phyloP scores from a whole-genome alignment of 2,888 invertebrate species.

The Amiota mariae region DNA sequence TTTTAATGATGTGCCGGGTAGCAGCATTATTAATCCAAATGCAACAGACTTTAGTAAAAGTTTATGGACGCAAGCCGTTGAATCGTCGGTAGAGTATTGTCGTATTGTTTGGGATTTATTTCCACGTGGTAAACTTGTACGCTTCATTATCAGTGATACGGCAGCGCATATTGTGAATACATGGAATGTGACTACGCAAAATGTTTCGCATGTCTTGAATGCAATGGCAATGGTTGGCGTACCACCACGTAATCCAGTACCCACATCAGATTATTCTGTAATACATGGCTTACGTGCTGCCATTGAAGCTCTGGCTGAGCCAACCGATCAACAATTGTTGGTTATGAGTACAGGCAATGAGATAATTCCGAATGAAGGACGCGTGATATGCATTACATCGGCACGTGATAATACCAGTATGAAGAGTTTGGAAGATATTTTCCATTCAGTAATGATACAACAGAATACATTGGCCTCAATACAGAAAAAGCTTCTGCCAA shows the following conservation, averaged over 20 bases:
- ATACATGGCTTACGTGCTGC: conserved; percentile 90
- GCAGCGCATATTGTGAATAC: conserved; percentile 88
- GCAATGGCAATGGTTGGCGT: conserved; percentile 87
- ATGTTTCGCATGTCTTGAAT: conserved; percentile 88
- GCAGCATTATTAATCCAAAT: neutral
- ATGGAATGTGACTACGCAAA: conserved; percentile 89
- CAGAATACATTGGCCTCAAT: conserved; percentile 84
- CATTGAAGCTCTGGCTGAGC: conserved; percentile 87
- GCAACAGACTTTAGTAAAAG: conserved; percentile 87
- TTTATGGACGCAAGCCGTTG: conserved; percentile 96
- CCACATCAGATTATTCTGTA: conserved; percentile 78
- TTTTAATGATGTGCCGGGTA: conserved; percentile 60
- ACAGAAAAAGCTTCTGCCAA: conserved; percentile 79
- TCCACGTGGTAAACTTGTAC: conserved; percentile 89
- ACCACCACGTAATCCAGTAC: conserved; percentile 78
- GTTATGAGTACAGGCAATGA: conserved; percentile 64
- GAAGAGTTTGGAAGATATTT: conserved; percentile 89
- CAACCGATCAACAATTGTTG: conserved; percentile 83
- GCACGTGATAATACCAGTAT: conserved; percentile 91
- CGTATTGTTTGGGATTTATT: conserved; percentile 98
- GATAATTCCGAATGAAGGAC: conserved; percentile 75
- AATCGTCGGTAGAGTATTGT: conserved; percentile 96
- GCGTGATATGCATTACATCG: conserved; percentile 93
- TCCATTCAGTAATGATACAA: conserved; percentile 85
- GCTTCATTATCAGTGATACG: conserved; percentile 91